phyloP scores from a whole-genome alignment of 2,888 invertebrate genomes.

The Melanotus villosus region DNA sequence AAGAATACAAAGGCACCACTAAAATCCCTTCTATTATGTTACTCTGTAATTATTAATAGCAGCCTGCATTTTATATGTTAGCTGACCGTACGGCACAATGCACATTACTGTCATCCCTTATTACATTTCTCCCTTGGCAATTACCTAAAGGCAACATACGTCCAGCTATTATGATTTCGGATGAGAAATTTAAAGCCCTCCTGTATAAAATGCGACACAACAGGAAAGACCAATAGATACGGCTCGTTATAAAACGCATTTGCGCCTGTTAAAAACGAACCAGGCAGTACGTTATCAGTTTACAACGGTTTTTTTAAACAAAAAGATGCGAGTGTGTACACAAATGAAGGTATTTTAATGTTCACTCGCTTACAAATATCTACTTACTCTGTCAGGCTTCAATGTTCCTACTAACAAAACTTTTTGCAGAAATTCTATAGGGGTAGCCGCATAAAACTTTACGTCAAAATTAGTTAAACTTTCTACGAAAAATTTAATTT shows the following conservation, averaged over 20 bases:
- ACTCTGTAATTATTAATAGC: conserved; percentile 12
- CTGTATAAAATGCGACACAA: too few species aligned
- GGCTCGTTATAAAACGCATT: too few species aligned
- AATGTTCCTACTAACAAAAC: conserved; percentile 79
- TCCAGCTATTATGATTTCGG: conserved; percentile 11
- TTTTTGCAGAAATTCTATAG: conserved; percentile 79
- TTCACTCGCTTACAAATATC: not conserved
- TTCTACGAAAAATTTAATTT: conserved; percentile 75
- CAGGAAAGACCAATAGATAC: too few species aligned
- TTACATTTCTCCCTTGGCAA: conserved; percentile 14
- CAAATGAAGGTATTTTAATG: not conserved
- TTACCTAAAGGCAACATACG: conserved; percentile 18
- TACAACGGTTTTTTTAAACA: too few species aligned
- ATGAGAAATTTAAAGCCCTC: not conserved
- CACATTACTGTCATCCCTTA: conserved; percentile 22
- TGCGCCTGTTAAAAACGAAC: too few species aligned
- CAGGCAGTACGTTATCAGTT: too few species aligned
- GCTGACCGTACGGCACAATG: not conserved
- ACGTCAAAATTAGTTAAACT: conserved; percentile 80
- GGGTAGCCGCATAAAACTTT: conserved; percentile 81
- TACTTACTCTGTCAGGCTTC: conserved; percentile 74
- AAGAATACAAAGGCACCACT: conserved; percentile 4
- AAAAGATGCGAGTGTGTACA: too few species aligned
- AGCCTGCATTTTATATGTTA: conserved; percentile 11
- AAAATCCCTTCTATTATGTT: not conserved